Evolutionary conservation across 2,113 vertebrate genomes (phyloP), one percentile per base, ranked within the genome.

Genomic region (Equus quagga): DNA sequence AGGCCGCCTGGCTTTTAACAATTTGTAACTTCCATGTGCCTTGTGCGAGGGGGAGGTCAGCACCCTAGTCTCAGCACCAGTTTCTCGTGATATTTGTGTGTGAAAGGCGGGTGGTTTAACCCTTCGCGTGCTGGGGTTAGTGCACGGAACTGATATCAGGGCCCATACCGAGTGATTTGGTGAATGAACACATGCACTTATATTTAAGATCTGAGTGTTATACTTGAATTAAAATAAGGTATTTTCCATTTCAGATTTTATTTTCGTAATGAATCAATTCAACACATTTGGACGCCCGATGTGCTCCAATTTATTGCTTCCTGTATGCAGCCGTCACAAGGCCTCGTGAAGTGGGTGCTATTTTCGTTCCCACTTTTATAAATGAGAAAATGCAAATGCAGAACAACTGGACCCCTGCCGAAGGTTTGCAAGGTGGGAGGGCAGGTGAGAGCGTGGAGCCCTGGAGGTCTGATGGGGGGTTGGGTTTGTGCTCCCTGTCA

Each of bases 401-500:
- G 26, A 46, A 36, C 8, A 70, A 18, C 14, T 56, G 41, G n/a
- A 19, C 31, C 70, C 5, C 2, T 6, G 14, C 5, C n/a, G 46
- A 46, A 5, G 18, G 41, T 62, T 36, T 69, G 28, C 17, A 19
- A 33, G 60, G 23, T 19, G 51, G 33, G 18, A 60, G 23, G 28
- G 49, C 5, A 49, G 26, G n/a, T 15, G 10, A 72, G n/a, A n/a
- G 41, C 6, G 0, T 1, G 1, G 23, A 26, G 11, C 73, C 49
- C 79, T 51, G 44, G 44, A 36, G 64, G 69, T 51, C 36, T 60
- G 56, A 62, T 1, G 3, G 73, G 15, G 11, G 51, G 51, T 54
- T 54, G 51, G 51, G 28, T 67, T 26, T 12, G 58, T 78, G 82
- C 49, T 56, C 28, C 44, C 69, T 8, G 73, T 58, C 26, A 41